phyloP scores from a whole-genome alignment of 2,888 invertebrate genomes.

The Drosophila koepferae region DNA sequence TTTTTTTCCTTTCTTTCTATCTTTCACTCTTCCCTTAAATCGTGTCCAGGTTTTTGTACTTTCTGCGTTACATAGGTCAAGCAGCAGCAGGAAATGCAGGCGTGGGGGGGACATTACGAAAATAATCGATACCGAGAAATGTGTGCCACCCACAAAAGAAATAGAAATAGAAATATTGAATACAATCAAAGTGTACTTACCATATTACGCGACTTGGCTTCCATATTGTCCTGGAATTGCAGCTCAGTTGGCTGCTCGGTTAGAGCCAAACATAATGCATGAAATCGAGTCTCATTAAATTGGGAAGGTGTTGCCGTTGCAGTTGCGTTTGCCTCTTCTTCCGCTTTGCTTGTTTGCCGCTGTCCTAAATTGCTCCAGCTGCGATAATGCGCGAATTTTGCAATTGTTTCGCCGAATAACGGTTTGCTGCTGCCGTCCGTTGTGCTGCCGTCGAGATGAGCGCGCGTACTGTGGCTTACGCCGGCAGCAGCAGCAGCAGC shows the following conservation, averaged over 20 bases:
- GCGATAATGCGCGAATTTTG: slow-evolving; percentile 70
- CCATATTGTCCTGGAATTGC: slow-evolving; percentile 42
- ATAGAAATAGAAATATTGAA: neutral
- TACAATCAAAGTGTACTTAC: slow-evolving; percentile 40
- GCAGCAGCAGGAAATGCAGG: slow-evolving; percentile 37
- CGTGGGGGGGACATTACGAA: neutral
- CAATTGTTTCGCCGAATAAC: slow-evolving; percentile 28
- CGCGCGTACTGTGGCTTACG: slow-evolving; percentile 66
- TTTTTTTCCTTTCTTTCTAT: slow-evolving; percentile 1
- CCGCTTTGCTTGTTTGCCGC: slow-evolving; percentile 42
- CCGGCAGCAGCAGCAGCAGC: slow-evolving; percentile 39
- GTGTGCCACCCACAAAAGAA: slow-evolving; percentile 18
- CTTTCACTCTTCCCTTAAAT: neutral
- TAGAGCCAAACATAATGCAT: slow-evolving; percentile 57
- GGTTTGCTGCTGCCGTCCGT: slow-evolving; percentile 19
- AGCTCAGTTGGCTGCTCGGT: slow-evolving; percentile 33
- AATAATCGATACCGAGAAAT: slow-evolving; percentile 41
- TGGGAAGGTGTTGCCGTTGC: slow-evolving; percentile 4
- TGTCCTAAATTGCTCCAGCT: slow-evolving; percentile 68
- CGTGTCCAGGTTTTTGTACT: neutral
- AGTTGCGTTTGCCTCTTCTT: neutral
- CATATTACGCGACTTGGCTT: slow-evolving; percentile 68
- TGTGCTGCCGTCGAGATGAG: slow-evolving; percentile 63
- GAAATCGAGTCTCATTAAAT: slow-evolving; percentile 12
- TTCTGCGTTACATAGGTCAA: slow-evolving; percentile 64